phyloP scores from a whole-genome alignment of 2,888 invertebrate genomes.

The Nymphalis urticae region DNA sequence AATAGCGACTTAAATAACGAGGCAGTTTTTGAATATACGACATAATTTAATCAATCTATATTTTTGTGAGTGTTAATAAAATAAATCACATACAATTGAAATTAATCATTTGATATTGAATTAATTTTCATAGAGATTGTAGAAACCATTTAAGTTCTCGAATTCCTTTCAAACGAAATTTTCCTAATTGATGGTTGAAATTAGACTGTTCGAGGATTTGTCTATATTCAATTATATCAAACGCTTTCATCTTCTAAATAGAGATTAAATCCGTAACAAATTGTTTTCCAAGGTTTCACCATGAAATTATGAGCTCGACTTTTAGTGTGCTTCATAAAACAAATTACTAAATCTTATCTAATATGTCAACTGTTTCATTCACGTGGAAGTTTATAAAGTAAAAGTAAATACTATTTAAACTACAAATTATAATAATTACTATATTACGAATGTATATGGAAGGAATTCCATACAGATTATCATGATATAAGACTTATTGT shows the following conservation, averaged over 20 bases:
- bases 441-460: too few species aligned
- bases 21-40: too few species aligned
- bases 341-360: too few species aligned
- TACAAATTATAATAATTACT: too few species aligned
- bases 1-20: too few species aligned
- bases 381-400: too few species aligned
- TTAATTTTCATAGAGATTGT: constrained; percentile 23
- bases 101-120: constrained; percentile 4
- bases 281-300: neutral
- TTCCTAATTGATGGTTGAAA: constrained; percentile 22
- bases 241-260: constrained; percentile 6
- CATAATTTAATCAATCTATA: too few species aligned
- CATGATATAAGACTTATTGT: too few species aligned
- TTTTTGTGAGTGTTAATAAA: too few species aligned
- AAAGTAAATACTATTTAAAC: neutral
- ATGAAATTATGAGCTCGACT: neutral
- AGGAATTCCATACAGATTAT: too few species aligned
- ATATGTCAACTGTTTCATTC: too few species aligned
- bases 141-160: constrained; percentile 22
- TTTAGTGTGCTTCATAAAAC: neutral
- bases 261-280: neutral
- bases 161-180: constrained; percentile 24
- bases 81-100: too few species aligned
- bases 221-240: constrained; percentile 11
- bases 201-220: constrained; percentile 20